A percentile compares a stretch with the other conserved stretches of the same genome.
Evolutionary conservation across 2,797 vertebrate genomes (phyloP).

Genomic region (Megalops cyprinoides): DNA sequence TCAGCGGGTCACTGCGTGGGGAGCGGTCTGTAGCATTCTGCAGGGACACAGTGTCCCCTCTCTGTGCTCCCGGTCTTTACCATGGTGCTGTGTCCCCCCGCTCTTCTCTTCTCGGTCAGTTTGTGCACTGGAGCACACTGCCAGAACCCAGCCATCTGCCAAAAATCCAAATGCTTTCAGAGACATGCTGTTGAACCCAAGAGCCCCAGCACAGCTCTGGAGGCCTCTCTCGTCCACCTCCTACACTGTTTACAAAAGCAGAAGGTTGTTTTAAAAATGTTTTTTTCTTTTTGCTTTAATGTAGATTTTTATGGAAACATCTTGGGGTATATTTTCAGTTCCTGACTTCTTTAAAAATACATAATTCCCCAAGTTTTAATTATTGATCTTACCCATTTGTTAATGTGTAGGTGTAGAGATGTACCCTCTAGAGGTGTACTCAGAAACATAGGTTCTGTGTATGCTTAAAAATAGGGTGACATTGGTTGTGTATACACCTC

Average conservation of each 20-base stretch:
- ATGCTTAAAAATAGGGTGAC: too few relatives aligned
- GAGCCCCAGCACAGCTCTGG: not conserved
- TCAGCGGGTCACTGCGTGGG: too few relatives aligned
- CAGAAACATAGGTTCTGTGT: too few relatives aligned
- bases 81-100: not conserved
- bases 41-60: too few relatives aligned
- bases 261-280: not conserved
- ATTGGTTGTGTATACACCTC: too few relatives aligned
- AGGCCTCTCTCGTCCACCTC: not conserved
- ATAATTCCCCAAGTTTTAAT: too few relatives aligned
- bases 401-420: too few relatives aligned
- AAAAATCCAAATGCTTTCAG: not conserved
- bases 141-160: not conserved
- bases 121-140: not conserved
- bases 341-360: too few relatives aligned
- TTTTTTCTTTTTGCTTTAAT: not conserved
- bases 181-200: not conserved
- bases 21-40: too few relatives aligned
- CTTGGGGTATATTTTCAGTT: not conserved
- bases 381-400: too few relatives aligned
- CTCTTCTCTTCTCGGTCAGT: not conserved
- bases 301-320: not conserved
- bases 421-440: too few relatives aligned
- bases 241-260: not conserved
- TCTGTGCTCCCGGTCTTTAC: not conserved